Percentiles rank a stretch among this genome's conserved stretches.
These are phyloP conservation scores for Geotrupes spiniger DNA, from an alignment of 2,888 invertebrate genomes.

Conservation along the genomic window DNA sequence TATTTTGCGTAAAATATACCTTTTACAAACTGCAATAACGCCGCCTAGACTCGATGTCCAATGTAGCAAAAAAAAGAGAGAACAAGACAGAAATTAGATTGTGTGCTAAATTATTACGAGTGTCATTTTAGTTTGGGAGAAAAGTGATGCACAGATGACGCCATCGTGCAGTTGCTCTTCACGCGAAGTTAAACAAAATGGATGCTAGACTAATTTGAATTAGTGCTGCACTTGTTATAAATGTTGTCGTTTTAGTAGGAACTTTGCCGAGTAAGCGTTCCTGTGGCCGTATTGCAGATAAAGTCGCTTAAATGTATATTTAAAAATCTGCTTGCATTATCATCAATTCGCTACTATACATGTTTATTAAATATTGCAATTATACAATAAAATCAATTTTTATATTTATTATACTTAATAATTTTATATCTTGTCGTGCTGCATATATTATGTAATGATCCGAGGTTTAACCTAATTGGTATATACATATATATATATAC, in stretches of 20 bases:
- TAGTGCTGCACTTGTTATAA: conserved; percentile 19
- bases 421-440: too few relatives aligned
- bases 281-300: conserved; percentile 14
- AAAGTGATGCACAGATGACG: conserved; percentile 15
- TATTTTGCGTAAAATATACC: neutral
- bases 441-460: too few relatives aligned
- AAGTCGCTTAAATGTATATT: conserved; percentile 9
- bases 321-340: conserved; percentile 2
- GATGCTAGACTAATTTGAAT: conserved; percentile 18
- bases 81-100: too few relatives aligned
- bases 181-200: conserved; percentile 20
- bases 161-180: conserved; percentile 14
- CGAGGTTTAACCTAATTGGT: too few relatives aligned
- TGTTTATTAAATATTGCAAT: too few relatives aligned
- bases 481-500: too few relatives aligned
- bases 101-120: neutral
- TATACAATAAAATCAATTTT: too few relatives aligned
- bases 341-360: neutral
- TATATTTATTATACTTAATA: too few relatives aligned
- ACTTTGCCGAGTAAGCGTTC: conserved; percentile 9
- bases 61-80: too few relatives aligned
- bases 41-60: too few relatives aligned
- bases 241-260: conserved; percentile 11
- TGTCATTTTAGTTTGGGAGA: neutral
- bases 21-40: too few relatives aligned